Percentiles rank a stretch among this genome's conserved stretches.
phyloP scores from a whole-genome alignment of 1,140 invertebrate genomes.

The Trachymyrmex septentrionalis region DNA sequence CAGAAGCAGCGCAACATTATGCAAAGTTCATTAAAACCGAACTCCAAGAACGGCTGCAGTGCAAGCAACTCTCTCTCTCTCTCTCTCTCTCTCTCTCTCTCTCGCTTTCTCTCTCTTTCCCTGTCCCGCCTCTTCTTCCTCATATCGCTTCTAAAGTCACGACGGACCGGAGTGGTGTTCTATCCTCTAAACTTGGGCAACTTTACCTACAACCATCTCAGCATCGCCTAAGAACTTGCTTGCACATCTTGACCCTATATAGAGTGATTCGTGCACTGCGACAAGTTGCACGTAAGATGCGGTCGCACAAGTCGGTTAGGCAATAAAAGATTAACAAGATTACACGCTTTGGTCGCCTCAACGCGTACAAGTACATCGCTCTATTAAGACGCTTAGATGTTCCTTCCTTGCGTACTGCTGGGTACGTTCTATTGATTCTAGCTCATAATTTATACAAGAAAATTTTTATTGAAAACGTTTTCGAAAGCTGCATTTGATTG shows the following conservation, averaged over 20 bases:
- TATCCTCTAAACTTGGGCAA: constrained; percentile 51
- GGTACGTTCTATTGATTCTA: neutral
- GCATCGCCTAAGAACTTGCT: constrained; percentile 1
- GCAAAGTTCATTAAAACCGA: constrained; percentile 79
- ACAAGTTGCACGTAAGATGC: constrained; percentile 56
- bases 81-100: neutral
- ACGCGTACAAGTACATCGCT: constrained; percentile 30
- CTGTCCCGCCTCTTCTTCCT: neutral
- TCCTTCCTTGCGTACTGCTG: neutral
- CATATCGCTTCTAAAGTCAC: constrained; percentile 43
- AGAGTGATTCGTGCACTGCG: constrained; percentile 39
- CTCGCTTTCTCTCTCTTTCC: constrained; percentile 19
- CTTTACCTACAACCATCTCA: constrained; percentile 33
- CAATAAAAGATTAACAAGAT: constrained; percentile 60
- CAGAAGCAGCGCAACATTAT: constrained; percentile 65
- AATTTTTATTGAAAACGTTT: neutral
- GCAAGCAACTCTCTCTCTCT: neutral
- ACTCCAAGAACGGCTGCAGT: constrained; percentile 38
- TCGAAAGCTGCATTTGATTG: neutral
- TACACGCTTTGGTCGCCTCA: constrained; percentile 28
- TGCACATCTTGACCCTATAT: constrained; percentile 35
- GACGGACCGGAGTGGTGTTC: neutral
- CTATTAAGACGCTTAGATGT: neutral
- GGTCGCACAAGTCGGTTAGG: constrained; percentile 44
- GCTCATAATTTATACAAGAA: neutral